Percentiles rank a stretch among this genome's conserved stretches.
These are phyloP conservation scores for Nothocercus julius DNA, from an alignment of 2,113 vertebrate genomes.

Conservation along the genomic window DNA sequence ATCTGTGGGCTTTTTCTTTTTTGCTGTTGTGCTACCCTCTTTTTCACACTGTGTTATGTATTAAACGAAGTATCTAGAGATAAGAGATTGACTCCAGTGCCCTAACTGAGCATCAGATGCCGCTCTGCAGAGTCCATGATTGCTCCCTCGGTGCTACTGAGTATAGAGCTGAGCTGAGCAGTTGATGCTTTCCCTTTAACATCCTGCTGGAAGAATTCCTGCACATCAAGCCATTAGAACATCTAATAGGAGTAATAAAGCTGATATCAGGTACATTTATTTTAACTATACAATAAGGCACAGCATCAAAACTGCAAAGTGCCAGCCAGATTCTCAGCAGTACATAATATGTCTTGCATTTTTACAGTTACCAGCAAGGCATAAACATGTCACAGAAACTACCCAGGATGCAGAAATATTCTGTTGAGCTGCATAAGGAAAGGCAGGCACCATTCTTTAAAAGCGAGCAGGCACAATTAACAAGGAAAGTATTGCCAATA, in stretches of 20 bases:
- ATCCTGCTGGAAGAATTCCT: background rate
- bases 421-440: constrained; percentile 33
- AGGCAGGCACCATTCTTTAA: constrained; percentile 55
- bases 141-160: background rate
- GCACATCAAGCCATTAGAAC: constrained; percentile 26
- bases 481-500: constrained; percentile 69
- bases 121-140: background rate
- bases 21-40: background rate
- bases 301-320: constrained; percentile 50
- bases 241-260: constrained; percentile 51
- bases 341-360: constrained; percentile 46
- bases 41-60: background rate
- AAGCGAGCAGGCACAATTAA: constrained; percentile 61
- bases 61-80: background rate
- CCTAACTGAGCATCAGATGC: background rate
- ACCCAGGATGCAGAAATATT: constrained; percentile 66
- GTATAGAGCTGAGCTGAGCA: background rate
- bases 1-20: background rate
- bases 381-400: constrained; percentile 70
- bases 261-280: constrained; percentile 65
- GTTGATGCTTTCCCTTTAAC: constrained; percentile 36
- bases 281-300: constrained; percentile 61
- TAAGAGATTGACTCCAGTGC: constrained; percentile 5
- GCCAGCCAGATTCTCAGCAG: constrained; percentile 41
- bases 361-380: constrained; percentile 63